Evolutionary conservation across 2,888 invertebrate genomes (phyloP), one percentile per base, ranked within the genome.

Genomic region (Brachycybe producta): DNA sequence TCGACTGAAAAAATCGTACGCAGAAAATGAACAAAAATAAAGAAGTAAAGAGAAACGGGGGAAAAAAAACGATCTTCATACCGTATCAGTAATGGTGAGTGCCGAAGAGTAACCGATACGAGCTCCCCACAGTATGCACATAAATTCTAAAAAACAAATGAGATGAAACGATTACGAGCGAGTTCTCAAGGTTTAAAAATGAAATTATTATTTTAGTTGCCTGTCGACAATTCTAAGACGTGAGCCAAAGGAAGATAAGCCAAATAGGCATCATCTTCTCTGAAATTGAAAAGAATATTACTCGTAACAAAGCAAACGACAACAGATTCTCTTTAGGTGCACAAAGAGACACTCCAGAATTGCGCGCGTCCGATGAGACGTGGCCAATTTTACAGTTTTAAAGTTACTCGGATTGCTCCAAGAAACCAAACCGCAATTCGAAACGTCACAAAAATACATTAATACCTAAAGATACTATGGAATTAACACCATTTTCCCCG

Each of bases 171-270:
- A 35, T 19, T n/a, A 34, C 2, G 8, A 15, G 21, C 34, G 34
- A 23, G 24, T 13, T 2, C 17, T 26, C 2, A 3, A 32, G 23
- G 13, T 34, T 32, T 5, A 23, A 13, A 1, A 8, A 46, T 5
- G 15, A 11, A 38, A 7, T 13, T 5, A 13, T n/a, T 8, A n/a
- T n/a, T 3, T 11, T 39, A 47, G 56, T 62, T 61, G 66, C 71
- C 94, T n/a, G 88, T 88, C 48, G 91, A 76, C 59, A 98, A 74
- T 70, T 97, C 97, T 63, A 95, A 85, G 1, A 97, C 94, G 70
- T 97, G 97, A 26, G 97, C 97, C 52, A 97, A 72, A 23, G 98
- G 98, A 58, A 98, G 76, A 71, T 92, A 98, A 51, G 88, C 97
- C 67, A 97, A 83, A 63, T 92, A 83, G 17, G 84, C 71, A 66